Conservation (phyloP, 2,797 vertebrate species). For the Tolypeutes matacus region DNA sequence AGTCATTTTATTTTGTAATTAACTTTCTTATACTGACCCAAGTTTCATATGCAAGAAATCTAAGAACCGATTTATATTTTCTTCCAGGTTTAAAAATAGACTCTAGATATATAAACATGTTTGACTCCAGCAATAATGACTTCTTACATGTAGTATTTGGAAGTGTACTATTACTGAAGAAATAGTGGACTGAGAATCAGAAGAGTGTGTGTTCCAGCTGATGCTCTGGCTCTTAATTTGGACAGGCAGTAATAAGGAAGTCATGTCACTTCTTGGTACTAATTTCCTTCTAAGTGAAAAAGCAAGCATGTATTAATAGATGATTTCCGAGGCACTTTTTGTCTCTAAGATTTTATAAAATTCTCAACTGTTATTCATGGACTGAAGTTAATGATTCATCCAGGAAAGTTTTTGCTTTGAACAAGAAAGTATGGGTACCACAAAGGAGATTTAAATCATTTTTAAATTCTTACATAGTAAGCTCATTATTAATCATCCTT, state of each 20-base stretch:
- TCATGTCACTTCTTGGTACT: not conserved
- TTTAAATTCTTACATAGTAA: slow-evolving; percentile 35
- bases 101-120: not conserved
- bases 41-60: slow-evolving; percentile 34
- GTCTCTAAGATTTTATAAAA: slow-evolving; percentile 35
- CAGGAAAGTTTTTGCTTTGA: slow-evolving; percentile 7
- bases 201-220: not conserved
- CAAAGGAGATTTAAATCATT: slow-evolving; percentile 12
- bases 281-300: slow-evolving; percentile 39
- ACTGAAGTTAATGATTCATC: slow-evolving; percentile 27
- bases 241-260: not conserved
- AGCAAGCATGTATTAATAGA: not conserved
- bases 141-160: slow-evolving; percentile 37
- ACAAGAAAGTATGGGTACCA: not conserved
- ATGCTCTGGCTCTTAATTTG: not conserved
- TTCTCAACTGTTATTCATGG: not conserved
- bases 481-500: slow-evolving; percentile 6
- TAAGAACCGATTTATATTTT: slow-evolving; percentile 48
- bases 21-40: slow-evolving; percentile 5
- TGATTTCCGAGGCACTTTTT: not conserved
- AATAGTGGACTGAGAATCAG: not conserved
- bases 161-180: not conserved
- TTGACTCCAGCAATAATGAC: slow-evolving; percentile 46
- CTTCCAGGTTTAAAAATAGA: not conserved
- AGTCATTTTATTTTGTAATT: slow-evolving; percentile 44